Base-by-base conservation (phyloP, 1,140 invertebrate species). In the Papilio polyxenes region DNA sequence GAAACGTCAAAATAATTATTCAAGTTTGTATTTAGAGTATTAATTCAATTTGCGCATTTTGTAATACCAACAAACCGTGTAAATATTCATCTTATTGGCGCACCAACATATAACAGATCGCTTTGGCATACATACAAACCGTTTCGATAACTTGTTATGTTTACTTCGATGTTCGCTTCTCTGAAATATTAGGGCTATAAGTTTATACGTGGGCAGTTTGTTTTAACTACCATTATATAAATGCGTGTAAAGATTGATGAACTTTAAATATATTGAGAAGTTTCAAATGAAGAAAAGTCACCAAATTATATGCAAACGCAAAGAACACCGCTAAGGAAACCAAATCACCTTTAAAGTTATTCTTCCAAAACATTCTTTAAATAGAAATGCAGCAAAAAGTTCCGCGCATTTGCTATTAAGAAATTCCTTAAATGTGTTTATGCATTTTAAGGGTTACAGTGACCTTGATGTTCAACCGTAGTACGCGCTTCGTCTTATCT, bases 111-210 rank as follows among this genome's bases (percentile, higher is more conserved):
- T 80, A 80, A 76, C 72, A 74, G 65, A 59, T 82, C 79, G 72
- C 69, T 69, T 87, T 86, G 84, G 86, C 84, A 78, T 82, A 78
- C 80, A 83, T 87, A 85, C 85, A 85, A 85, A 81, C 84, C 83
- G 62, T 83, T 65, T 84, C 86, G 82, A 88, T 87, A 83, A 84
- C 81, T 69, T 82, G 83, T 79, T 80, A 87, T 86, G 86, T 89
- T 87, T 89, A 87, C 84, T 82, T 84, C 82, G 53, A 59, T 74
- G 78, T 72, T 76, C 78, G 81, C 65, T 75, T 56, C 80, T 72
- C 78, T 69, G 62, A 80, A 80, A 80, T 80, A 80, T 80, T 80
- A 80, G 37, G 31, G 53, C 37, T 48, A 15, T 79, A 37, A 65
- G 31, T 40, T 62, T 37, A 10, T 65, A 79, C 56, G 53, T 79